phyloP scores from a whole-genome alignment of 2,797 vertebrate species.

The Echiichthys vipera region DNA sequence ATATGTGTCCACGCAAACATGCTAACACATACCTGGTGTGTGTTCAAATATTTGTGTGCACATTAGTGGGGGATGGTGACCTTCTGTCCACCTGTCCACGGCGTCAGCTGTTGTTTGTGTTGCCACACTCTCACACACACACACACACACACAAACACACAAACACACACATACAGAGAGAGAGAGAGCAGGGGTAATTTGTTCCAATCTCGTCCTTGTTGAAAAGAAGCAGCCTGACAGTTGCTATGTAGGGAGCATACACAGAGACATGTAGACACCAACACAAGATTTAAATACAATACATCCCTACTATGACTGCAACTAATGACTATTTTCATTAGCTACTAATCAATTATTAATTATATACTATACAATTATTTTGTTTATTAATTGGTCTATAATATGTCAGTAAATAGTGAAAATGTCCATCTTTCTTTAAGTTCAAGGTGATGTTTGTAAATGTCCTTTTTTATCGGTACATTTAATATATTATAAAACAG shows the following conservation, averaged over 20 bases:
- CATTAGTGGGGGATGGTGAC: constrained; percentile 46
- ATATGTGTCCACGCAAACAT: constrained; percentile 2
- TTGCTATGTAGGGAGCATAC: constrained; percentile 11
- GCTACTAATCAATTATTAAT: too few relatives aligned
- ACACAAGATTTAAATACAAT: not conserved
- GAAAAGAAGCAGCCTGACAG: constrained; percentile 47
- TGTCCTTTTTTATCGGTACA: too few relatives aligned
- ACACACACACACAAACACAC: constrained; percentile 13
- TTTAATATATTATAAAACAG: too few relatives aligned
- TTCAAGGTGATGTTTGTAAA: too few relatives aligned
- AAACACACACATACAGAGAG: constrained; percentile 12
- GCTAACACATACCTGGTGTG: constrained; percentile 31
- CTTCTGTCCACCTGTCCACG: constrained; percentile 71
- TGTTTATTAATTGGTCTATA: too few relatives aligned
- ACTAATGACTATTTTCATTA: too few relatives aligned
- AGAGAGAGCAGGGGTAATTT: constrained; percentile 42
- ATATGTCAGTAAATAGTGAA: too few relatives aligned
- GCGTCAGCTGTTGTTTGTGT: constrained; percentile 68
- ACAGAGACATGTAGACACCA: not conserved
- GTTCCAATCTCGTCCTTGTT: constrained; percentile 58
- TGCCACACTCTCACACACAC: constrained; percentile 22
- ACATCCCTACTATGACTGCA: too few relatives aligned
- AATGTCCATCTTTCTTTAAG: too few relatives aligned
- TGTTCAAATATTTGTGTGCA: constrained; percentile 41
- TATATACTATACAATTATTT: too few relatives aligned